phyloP scores from a whole-genome alignment of 2,888 invertebrate species.

The Megaustenia siamemsis region DNA sequence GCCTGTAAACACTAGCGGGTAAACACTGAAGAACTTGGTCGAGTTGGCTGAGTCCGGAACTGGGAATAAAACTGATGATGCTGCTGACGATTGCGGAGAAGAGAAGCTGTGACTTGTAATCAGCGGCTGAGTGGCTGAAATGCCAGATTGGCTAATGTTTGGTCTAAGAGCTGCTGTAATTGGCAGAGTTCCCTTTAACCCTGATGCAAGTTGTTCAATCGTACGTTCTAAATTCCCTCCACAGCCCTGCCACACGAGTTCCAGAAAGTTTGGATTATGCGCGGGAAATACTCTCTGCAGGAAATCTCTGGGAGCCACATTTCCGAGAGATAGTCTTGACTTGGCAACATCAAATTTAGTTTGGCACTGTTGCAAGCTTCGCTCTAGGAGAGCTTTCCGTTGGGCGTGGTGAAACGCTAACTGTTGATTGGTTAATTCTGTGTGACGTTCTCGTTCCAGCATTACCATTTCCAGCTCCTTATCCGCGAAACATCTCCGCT shows the following conservation, averaged over 20 bases:
- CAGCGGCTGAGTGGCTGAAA: background rate
- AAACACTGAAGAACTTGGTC: slow-evolving; percentile 35
- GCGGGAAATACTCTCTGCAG: slow-evolving; percentile 69
- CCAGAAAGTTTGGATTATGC: slow-evolving; percentile 69
- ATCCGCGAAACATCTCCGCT: slow-evolving; percentile 81
- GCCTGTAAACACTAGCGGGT: slow-evolving; percentile 39
- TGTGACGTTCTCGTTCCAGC: slow-evolving; percentile 74
- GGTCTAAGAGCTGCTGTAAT: background rate
- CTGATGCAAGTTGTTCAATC: slow-evolving; percentile 69
- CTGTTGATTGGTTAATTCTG: slow-evolving; percentile 59
- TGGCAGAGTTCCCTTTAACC: slow-evolving; percentile 44
- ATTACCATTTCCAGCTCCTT: slow-evolving; percentile 80
- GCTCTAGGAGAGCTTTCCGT: background rate
- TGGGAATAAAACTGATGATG: background rate
- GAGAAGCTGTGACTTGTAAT: background rate
- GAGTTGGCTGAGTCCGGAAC: background rate
- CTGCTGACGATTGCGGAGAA: background rate
- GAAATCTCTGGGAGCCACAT: slow-evolving; percentile 64
- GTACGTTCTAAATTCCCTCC: slow-evolving; percentile 69
- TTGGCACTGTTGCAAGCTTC: slow-evolving; percentile 6
- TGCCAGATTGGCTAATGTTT: background rate
- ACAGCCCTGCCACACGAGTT: slow-evolving; percentile 73
- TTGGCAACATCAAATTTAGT: background rate
- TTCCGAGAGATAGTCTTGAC: slow-evolving; percentile 53
- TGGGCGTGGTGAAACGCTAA: slow-evolving; percentile 26